These are phyloP conservation scores for Drosophila bipectinata DNA, from an alignment of 1,140 invertebrate species.

Conservation along the genomic window DNA sequence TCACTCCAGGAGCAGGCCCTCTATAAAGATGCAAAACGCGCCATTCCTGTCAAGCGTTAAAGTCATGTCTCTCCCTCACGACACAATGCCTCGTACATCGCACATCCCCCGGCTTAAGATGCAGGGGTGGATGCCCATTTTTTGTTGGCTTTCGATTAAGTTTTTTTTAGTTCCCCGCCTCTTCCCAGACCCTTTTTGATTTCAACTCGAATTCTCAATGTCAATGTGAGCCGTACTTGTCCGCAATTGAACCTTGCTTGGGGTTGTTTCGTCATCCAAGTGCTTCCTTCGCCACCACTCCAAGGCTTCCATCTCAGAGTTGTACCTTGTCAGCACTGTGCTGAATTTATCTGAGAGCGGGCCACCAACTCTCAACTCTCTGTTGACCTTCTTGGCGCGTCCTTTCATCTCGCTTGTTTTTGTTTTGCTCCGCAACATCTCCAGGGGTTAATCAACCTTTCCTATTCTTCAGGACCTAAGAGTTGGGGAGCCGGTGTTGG, in stretches of 20 bases:
- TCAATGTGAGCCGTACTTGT: conserved; percentile 59
- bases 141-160: conserved; percentile 57
- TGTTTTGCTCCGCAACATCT: conserved; percentile 56
- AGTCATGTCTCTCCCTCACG: neutral
- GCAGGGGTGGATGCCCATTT: conserved; percentile 23
- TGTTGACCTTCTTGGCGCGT: conserved; percentile 20
- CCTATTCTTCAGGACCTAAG: conserved; percentile 13
- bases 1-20: conserved; percentile 11
- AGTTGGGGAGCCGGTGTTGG: neutral
- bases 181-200: neutral
- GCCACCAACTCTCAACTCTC: neutral
- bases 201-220: conserved; percentile 36
- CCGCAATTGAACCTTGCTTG: conserved; percentile 68
- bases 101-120: neutral
- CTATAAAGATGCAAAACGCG: neutral
- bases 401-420: conserved; percentile 21
- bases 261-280: conserved; percentile 53
- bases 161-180: conserved; percentile 27
- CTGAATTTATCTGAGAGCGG: conserved; percentile 69
- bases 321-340: conserved; percentile 40
- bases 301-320: conserved; percentile 12
- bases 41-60: neutral
- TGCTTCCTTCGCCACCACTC: neutral
- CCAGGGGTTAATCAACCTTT: conserved; percentile 71
- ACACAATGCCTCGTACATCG: neutral